phyloP scores from a whole-genome alignment of 1,140 invertebrate species.

The Mizuhopecten yessoensis region DNA sequence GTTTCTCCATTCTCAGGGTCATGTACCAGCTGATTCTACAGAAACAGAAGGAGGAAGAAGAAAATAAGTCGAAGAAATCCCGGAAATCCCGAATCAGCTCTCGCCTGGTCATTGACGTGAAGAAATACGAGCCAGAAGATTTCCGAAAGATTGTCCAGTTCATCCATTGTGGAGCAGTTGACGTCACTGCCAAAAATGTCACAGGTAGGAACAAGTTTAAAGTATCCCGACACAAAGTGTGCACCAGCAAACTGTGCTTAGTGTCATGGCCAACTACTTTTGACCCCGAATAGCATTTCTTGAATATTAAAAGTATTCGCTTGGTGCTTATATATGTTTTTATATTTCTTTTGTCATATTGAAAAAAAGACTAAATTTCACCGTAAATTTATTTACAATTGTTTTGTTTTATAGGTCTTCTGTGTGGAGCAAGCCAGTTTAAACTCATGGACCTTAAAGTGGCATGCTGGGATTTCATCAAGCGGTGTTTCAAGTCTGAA shows the following conservation, averaged over 20 bases:
- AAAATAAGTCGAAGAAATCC: neutral
- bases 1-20: slow-evolving; percentile 52
- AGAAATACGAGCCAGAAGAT: slow-evolving; percentile 56
- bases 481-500: neutral
- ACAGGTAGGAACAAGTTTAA: too few species aligned
- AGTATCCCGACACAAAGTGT: too few species aligned
- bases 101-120: slow-evolving; percentile 53
- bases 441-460: neutral
- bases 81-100: neutral
- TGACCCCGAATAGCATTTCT: too few species aligned
- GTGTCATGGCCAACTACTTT: too few species aligned
- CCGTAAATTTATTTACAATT: neutral
- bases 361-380: too few species aligned
- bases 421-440: neutral
- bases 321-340: too few species aligned
- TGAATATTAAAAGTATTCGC: too few species aligned
- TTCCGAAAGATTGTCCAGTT: slow-evolving; percentile 58
- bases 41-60: slow-evolving; percentile 44
- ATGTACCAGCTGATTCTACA: slow-evolving; percentile 56
- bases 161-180: slow-evolving; percentile 59
- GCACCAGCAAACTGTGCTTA: too few species aligned
- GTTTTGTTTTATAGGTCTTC: neutral
- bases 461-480: slow-evolving; percentile 23
- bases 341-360: too few species aligned
- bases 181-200: slow-evolving; percentile 47